A percentile compares a stretch with the other conserved stretches of the same genome.
Evolutionary conservation across 2,113 vertebrate species (phyloP).

Genomic region (Ovibos moschatus): DNA sequence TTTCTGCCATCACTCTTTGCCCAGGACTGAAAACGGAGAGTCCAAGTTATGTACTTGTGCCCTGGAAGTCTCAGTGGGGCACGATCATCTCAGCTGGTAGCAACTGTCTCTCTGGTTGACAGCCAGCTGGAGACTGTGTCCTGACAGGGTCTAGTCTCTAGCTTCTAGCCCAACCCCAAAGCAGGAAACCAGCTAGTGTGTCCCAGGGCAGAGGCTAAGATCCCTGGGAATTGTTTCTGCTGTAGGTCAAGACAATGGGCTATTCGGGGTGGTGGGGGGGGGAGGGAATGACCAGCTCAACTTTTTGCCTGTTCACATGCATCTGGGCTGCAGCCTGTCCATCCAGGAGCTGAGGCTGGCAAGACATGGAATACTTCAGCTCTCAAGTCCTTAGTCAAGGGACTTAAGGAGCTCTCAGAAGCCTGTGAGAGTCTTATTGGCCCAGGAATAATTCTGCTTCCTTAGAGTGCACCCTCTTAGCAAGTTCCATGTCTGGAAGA

Average conservation of each 20-base stretch:
- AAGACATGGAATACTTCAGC: not conserved
- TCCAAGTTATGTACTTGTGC: not conserved
- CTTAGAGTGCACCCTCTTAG: not conserved
- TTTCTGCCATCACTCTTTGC: not conserved
- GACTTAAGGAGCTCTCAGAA: not conserved
- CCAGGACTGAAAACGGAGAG: not conserved
- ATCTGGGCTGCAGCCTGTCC: fast-evolving
- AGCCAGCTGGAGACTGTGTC: not conserved
- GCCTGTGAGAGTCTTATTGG: not conserved
- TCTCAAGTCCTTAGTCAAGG: not conserved
- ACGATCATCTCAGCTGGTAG: not conserved
- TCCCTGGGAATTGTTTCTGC: fast-evolving
- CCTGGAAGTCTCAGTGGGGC: not conserved
- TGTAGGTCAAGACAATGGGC: fast-evolving
- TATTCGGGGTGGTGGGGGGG: too few species aligned
- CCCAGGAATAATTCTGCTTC: not conserved
- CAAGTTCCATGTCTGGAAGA: not conserved
- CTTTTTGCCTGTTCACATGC: not conserved
- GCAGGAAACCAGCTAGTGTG: not conserved
- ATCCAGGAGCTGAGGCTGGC: not conserved
- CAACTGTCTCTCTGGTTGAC: not conserved
- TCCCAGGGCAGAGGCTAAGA: not conserved
- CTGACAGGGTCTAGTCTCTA: not conserved
- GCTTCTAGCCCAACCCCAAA: not conserved
- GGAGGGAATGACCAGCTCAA: not conserved